These are phyloP conservation scores for Molossus alvarezi DNA, from an alignment of 2,797 vertebrate genomes.

Conservation along the genomic window DNA sequence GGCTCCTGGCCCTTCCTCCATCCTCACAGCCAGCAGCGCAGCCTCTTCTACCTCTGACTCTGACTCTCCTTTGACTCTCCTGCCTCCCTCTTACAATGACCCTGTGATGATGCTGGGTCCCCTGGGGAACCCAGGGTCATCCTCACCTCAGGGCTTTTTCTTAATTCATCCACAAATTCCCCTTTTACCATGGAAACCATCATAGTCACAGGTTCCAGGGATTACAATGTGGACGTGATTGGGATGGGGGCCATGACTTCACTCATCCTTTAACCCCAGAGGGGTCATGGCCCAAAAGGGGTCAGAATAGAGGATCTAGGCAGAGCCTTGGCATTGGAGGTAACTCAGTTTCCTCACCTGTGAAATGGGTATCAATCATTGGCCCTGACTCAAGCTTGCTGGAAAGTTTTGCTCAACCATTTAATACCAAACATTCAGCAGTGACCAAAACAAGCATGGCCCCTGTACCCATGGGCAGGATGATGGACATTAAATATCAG, in stretches of 20 bases:
- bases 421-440: not conserved
- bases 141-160: not conserved
- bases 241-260: not conserved
- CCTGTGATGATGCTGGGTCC: not conserved
- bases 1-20: not conserved
- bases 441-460: not conserved
- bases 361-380: not conserved
- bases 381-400: not conserved
- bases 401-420: not conserved
- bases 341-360: not conserved
- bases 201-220: not conserved
- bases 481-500: not conserved
- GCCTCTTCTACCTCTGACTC: not conserved
- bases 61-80: not conserved
- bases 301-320: not conserved
- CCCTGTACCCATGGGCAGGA: fast-evolving
- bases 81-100: too few species aligned
- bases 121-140: not conserved
- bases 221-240: too few species aligned
- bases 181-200: not conserved
- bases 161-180: not conserved
- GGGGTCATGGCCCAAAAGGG: not conserved
- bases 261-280: not conserved
- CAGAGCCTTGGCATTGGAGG: not conserved
- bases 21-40: not conserved